Evolutionary conservation across 2,113 vertebrate genomes (phyloP).

Genomic region (Ellobius talpinus): DNA sequence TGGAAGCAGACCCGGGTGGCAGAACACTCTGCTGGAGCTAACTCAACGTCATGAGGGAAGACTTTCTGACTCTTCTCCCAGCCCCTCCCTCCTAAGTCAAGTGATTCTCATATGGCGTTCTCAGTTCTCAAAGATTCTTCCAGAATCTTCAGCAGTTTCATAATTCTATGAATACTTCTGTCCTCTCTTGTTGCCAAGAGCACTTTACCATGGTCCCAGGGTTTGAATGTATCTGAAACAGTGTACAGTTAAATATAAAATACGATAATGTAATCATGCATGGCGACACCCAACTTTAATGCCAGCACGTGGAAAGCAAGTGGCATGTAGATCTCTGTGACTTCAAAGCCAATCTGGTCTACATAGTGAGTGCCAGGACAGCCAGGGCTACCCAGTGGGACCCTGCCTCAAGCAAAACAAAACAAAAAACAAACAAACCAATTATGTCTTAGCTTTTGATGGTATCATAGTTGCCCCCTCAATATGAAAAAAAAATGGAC

Average conservation of each 20-base stretch:
- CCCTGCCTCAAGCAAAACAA: not conserved
- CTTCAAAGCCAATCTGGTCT: not conserved
- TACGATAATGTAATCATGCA: not conserved
- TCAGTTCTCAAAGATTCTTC: not conserved
- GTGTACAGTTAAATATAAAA: slow-evolving; percentile 13
- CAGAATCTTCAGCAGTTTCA: not conserved
- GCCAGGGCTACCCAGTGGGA: not conserved
- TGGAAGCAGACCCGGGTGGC: not conserved
- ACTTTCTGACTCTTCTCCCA: not conserved
- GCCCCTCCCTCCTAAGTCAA: not conserved
- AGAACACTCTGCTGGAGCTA: not conserved
- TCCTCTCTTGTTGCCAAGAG: not conserved
- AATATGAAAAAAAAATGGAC: not conserved
- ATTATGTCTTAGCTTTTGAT: not conserved
- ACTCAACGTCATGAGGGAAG: not conserved
- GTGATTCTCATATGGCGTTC: not conserved
- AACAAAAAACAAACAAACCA: not conserved
- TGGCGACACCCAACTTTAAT: not conserved
- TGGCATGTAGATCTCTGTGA: not conserved
- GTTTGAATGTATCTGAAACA: not conserved
- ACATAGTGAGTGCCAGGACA: not conserved
- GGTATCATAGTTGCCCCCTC: not conserved
- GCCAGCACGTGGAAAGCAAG: not conserved
- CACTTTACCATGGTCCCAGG: not conserved
- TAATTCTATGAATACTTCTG: not conserved